A percentile compares a stretch with the other conserved stretches of the same genome.
phyloP scores from a whole-genome alignment of 1,140 invertebrate species.

The Lepidurus apus region DNA sequence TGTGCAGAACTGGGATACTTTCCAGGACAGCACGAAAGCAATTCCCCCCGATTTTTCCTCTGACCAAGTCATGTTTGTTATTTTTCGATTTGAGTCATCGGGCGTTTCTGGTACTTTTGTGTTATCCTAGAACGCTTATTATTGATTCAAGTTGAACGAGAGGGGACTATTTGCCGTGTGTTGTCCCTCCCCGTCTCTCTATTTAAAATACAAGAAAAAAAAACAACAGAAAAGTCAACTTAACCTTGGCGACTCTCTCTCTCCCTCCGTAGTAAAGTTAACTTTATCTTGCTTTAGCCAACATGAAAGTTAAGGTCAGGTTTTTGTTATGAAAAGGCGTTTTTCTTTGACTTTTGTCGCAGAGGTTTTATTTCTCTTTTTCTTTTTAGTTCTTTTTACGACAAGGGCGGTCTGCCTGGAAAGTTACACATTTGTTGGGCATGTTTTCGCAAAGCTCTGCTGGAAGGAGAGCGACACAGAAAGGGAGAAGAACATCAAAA shows the following conservation, averaged over 20 bases:
- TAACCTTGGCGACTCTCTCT: neutral
- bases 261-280: neutral
- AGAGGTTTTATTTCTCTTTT: neutral
- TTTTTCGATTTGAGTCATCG: constrained; percentile 18
- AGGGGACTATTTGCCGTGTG: neutral
- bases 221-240: neutral
- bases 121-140: constrained; percentile 13
- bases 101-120: neutral
- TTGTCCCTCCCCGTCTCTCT: neutral
- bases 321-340: neutral
- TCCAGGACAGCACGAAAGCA: neutral
- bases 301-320: neutral
- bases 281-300: neutral
- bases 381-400: neutral
- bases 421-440: neutral
- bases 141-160: constrained; percentile 7
- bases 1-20: neutral
- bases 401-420: constrained; percentile 16
- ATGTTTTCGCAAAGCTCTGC: constrained; percentile 11
- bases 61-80: constrained; percentile 4
- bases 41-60: neutral
- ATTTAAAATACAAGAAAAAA: neutral
- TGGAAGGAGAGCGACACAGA: neutral
- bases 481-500: neutral
- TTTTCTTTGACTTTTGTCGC: neutral